Conservation (phyloP, 2,888 invertebrate genomes). For the Cordilura impudica region DNA sequence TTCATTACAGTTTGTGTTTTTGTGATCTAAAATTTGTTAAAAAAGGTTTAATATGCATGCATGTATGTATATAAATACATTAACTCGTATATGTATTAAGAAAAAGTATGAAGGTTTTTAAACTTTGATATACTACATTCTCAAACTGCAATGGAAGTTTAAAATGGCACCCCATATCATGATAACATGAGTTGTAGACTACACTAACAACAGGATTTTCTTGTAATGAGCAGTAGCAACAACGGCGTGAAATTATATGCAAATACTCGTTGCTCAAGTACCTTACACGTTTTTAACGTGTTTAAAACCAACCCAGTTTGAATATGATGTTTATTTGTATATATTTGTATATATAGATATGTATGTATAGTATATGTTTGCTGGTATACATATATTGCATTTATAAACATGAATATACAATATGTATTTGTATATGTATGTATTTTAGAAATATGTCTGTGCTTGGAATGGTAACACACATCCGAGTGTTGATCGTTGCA, state of each 20-base stretch:
- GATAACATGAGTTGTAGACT: slow-evolving; percentile 55
- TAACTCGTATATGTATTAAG: neutral
- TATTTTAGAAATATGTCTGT: slow-evolving; percentile 16
- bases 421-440: neutral
- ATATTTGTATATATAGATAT: no score
- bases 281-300: slow-evolving; percentile 64
- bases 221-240: slow-evolving; percentile 62
- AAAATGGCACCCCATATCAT: slow-evolving; percentile 61
- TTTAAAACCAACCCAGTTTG: slow-evolving; percentile 59
- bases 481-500: slow-evolving; percentile 73
- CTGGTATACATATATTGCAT: slow-evolving; percentile 20
- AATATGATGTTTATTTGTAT: slow-evolving; percentile 2
- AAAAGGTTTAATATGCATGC: neutral
- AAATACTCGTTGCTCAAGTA: slow-evolving; percentile 69
- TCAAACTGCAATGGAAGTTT: slow-evolving; percentile 55
- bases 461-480: slow-evolving; percentile 61
- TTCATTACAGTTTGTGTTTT: no score
- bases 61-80: no score
- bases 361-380: no score
- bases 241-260: slow-evolving; percentile 73
- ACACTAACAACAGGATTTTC: slow-evolving; percentile 55
- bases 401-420: neutral
- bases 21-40: no score
- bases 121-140: slow-evolving; percentile 41
- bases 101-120: slow-evolving; percentile 17